Evolutionary conservation across 2,888 invertebrate species (phyloP), one percentile per base, ranked within the genome.

Genomic region (Meta bourneti): DNA sequence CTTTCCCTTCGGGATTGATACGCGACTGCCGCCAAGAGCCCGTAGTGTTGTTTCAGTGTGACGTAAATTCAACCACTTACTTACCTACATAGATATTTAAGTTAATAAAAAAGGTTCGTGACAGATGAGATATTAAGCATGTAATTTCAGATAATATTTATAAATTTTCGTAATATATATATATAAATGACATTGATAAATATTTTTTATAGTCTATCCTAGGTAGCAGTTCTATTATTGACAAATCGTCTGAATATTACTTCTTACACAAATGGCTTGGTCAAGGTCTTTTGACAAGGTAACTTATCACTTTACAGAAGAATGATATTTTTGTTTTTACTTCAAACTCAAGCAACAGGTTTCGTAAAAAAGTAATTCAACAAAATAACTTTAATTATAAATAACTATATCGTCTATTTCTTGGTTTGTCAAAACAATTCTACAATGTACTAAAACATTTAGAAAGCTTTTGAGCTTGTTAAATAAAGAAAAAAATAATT

Each of bases 181-280:
- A n/a, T n/a, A n/a, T n/a, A n/a, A n/a, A n/a, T n/a, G n/a, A n/a
- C n/a, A n/a, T n/a, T n/a, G n/a, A n/a, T n/a, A n/a, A n/a, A n/a
- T n/a, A n/a, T 70, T 70, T 48, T 75, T 34, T 61, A 11, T 34
- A 75, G 74, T 11, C 54, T 54, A 16, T 84, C 1, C 70, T 86
- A 1, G 34, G 78, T 9, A 78, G 85, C 8, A 86, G 19, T 11
- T 19, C 13, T 4, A 70, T 51, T 7, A 51, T 86, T 13, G 85
- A 86, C 61, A 86, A 86, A 9, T 86, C 85, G 6, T 78, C 20
- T 52, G 85, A 86, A 20, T 86, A 86, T 49, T n/a, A 6, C 0
- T 86, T 78, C 69, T 69, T 86, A 6, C 70, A 70, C 9, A 19
- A 69, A 16, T 86, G 85, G 85, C 16, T 86, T 9, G 85, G 85